Evolutionary conservation across 2,113 vertebrate genomes (phyloP).

Genomic region (Tiliqua scincoides): DNA sequence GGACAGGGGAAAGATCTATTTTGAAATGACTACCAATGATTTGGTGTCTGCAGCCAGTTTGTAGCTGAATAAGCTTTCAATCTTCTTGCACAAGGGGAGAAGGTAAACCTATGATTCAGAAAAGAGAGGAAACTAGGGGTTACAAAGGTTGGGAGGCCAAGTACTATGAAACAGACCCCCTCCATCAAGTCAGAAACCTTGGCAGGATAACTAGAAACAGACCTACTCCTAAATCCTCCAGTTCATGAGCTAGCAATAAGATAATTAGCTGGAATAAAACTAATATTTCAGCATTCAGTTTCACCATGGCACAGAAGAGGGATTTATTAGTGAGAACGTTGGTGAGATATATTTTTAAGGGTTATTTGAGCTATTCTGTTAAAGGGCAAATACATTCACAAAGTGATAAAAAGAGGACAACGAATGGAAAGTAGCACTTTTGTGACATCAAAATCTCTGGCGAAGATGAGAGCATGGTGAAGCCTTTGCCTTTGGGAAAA

Average conservation of each 20-base stretch:
- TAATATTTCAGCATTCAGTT: slow-evolving; percentile 86
- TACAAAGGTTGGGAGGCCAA: slow-evolving; percentile 86
- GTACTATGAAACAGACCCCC: slow-evolving; percentile 85
- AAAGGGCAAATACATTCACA: slow-evolving; percentile 27
- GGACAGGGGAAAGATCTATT: slow-evolving; percentile 82
- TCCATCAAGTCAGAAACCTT: slow-evolving; percentile 83
- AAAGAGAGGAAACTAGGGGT: slow-evolving; percentile 87
- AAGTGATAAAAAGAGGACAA: slow-evolving; percentile 50
- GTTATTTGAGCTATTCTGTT: slow-evolving; percentile 67
- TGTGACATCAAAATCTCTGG: slow-evolving; percentile 45
- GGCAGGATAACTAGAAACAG: slow-evolving; percentile 90
- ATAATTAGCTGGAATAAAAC: slow-evolving; percentile 88
- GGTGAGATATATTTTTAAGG: slow-evolving; percentile 51
- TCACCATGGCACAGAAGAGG: slow-evolving; percentile 77
- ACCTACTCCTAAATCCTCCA: slow-evolving; percentile 82
- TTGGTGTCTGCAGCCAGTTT: slow-evolving; percentile 76
- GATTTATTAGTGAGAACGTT: slow-evolving; percentile 67
- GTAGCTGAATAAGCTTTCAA: slow-evolving; percentile 81
- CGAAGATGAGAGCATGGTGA: slow-evolving; percentile 52
- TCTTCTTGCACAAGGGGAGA: slow-evolving; percentile 84
- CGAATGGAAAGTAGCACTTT: slow-evolving; percentile 8
- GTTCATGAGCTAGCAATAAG: slow-evolving; percentile 81
- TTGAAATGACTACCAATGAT: slow-evolving; percentile 80
- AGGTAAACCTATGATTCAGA: slow-evolving; percentile 83
- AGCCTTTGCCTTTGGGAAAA: slow-evolving; percentile 69